Conservation (phyloP, 2,888 invertebrate species). For the Papilio demoleus region DNA sequence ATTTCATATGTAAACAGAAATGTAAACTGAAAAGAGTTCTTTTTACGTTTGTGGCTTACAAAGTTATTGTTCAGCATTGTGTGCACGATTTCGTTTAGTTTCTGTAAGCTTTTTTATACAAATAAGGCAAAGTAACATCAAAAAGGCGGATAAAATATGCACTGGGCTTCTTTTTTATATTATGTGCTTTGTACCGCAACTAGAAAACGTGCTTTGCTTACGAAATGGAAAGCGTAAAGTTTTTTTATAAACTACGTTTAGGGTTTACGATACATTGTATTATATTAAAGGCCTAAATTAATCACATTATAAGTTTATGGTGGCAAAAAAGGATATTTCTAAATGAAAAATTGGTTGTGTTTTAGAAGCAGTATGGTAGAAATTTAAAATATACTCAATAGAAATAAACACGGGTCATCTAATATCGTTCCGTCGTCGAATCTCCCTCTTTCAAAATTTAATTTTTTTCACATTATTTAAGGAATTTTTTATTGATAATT, state of each 20-base stretch:
- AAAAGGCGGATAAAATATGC: conserved; percentile 38
- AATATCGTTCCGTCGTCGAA: no score
- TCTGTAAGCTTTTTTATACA: conserved; percentile 31
- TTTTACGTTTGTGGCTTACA: conserved; percentile 33
- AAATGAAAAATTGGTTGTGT: no score
- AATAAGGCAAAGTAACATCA: conserved; percentile 35
- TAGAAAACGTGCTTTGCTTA: conserved; percentile 31
- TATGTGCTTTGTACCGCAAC: conserved; percentile 34
- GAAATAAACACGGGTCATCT: no score
- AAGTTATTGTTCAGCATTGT: conserved; percentile 36
- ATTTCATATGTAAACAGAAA: conserved; percentile 32
- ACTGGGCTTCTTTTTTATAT: conserved; percentile 27
- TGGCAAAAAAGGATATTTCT: no score
- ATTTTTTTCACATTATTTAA: no score
- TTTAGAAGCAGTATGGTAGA: no score
- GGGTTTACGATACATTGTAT: neutral
- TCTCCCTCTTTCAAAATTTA: no score
- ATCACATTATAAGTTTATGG: no score
- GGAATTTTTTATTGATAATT: no score
- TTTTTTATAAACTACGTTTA: neutral
- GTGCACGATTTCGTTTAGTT: conserved; percentile 35
- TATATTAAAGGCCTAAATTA: neutral
- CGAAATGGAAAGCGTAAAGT: conserved; percentile 11
- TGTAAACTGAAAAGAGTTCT: conserved; percentile 23
- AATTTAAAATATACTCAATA: no score